These are phyloP conservation scores for Clinocottus analis DNA, from an alignment of 2,113 vertebrate genomes.

Conservation along the genomic window DNA sequence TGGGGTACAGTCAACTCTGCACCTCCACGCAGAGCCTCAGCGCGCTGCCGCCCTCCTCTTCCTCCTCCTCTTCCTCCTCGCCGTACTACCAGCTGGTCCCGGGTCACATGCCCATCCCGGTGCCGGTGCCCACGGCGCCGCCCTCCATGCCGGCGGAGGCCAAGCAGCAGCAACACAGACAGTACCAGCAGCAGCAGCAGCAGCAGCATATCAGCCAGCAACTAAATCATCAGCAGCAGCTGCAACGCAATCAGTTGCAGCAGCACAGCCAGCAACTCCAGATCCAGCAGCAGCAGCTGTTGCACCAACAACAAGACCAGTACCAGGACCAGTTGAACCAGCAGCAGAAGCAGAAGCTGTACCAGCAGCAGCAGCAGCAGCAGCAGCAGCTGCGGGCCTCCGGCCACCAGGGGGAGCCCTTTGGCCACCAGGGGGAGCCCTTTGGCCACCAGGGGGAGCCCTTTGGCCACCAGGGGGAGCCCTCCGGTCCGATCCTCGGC, in stretches of 20 bases:
- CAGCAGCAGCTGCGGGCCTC: constrained; percentile 67
- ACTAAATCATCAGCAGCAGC: constrained; percentile 24
- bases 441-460: background rate
- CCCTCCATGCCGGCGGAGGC: constrained; percentile 47
- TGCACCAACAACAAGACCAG: background rate
- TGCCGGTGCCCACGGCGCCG: constrained; percentile 61
- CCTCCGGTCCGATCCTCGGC: constrained; percentile 45
- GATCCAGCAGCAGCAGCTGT: constrained; percentile 4
- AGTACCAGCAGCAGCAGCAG: constrained; percentile 49
- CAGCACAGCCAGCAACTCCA: constrained; percentile 15
- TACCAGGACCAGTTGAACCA: constrained; percentile 81
- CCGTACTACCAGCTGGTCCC: constrained; percentile 85
- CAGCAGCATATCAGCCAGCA: constrained; percentile 31
- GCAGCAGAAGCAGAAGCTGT: constrained; percentile 64
- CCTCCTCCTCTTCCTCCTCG: constrained; percentile 56
- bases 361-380: constrained; percentile 84
- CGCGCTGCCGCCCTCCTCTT: constrained; percentile 62
- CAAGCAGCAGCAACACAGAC: constrained; percentile 60
- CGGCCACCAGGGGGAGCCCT: background rate
- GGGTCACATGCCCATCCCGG: constrained; percentile 79
- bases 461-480: constrained; percentile 52
- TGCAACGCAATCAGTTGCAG: constrained; percentile 11
- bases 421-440: background rate
- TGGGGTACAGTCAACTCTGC: constrained; percentile 77
- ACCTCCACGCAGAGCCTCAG: constrained; percentile 85